Conservation (phyloP, 2,797 vertebrate genomes). For the Chaetophractus vellerosus region DNA sequence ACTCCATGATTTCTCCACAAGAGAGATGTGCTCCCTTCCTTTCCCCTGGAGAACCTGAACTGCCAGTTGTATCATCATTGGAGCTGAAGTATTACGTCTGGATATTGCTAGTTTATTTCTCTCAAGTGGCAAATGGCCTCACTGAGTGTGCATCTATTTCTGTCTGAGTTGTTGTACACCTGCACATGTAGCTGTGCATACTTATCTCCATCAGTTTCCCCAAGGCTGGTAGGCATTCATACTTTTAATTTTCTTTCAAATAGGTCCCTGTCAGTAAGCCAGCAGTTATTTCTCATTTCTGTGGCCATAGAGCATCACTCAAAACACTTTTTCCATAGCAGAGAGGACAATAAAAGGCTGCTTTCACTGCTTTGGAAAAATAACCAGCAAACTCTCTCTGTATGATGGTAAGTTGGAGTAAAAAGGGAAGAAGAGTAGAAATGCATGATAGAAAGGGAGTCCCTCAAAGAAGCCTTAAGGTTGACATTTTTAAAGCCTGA, state of each 20-base stretch:
- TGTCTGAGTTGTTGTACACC: neutral
- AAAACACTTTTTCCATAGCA: slow-evolving; percentile 14
- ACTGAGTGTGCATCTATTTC: neutral
- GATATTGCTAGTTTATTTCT: neutral
- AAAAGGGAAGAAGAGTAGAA: neutral
- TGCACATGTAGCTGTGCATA: neutral
- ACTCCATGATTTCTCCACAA: neutral
- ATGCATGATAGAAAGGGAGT: neutral
- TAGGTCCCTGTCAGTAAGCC: neutral
- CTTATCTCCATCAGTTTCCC: neutral
- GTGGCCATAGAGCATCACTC: neutral
- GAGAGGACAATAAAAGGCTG: neutral
- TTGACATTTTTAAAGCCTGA: neutral
- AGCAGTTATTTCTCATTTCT: neutral
- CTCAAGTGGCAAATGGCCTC: slow-evolving; percentile 47
- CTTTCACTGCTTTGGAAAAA: neutral
- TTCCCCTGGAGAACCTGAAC: neutral
- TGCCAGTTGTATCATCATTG: neutral
- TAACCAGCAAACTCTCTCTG: neutral
- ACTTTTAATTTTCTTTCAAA: neutral
- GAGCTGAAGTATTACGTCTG: neutral
- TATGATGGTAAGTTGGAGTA: neutral
- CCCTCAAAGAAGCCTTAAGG: neutral
- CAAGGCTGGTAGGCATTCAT: neutral
- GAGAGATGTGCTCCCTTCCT: neutral